Conservation (phyloP, 2,888 invertebrate genomes). For the Rhorus exstirpatorius region DNA sequence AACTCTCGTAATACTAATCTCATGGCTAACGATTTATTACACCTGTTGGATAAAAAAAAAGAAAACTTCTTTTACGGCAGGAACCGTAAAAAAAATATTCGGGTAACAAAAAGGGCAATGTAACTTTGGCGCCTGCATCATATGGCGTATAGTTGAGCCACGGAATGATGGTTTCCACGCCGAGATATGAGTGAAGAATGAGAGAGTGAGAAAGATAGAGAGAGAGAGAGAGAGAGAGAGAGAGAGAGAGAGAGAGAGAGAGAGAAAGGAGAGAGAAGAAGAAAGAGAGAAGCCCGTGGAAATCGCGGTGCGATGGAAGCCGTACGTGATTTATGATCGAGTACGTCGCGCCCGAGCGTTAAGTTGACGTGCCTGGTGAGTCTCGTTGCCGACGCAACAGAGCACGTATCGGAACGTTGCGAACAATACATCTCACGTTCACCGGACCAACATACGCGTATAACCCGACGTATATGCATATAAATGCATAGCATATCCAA, state of each 20-base stretch:
- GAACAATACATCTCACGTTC: slow-evolving; percentile 52
- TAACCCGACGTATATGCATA: neutral
- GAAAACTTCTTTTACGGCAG: neutral
- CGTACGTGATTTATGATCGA: slow-evolving; percentile 74
- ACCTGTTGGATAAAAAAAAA: slow-evolving; percentile 37
- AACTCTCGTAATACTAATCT: slow-evolving; percentile 2
- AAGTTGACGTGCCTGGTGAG: slow-evolving; percentile 65
- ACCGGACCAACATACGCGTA: slow-evolving; percentile 4
- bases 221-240: slow-evolving; percentile 62
- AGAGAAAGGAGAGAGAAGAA: slow-evolving; percentile 4
- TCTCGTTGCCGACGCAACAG: slow-evolving; percentile 45
- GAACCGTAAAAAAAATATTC: slow-evolving; percentile 35
- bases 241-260: slow-evolving; percentile 57
- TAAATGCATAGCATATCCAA: neutral
- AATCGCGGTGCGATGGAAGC: slow-evolving; percentile 74
- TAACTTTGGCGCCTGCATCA: slow-evolving; percentile 27
- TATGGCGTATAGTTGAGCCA: neutral
- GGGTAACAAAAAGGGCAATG: slow-evolving; percentile 35
- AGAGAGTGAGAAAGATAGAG: slow-evolving; percentile 49
- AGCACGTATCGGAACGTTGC: slow-evolving; percentile 42
- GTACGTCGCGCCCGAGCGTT: slow-evolving; percentile 60
- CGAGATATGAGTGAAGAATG: neutral
- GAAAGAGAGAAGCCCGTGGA: slow-evolving; percentile 72
- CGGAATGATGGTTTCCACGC: slow-evolving; percentile 30
- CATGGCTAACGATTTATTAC: slow-evolving; percentile 37